phyloP scores from a whole-genome alignment of 2,888 invertebrate species.

The Agrilus cyanescens region DNA sequence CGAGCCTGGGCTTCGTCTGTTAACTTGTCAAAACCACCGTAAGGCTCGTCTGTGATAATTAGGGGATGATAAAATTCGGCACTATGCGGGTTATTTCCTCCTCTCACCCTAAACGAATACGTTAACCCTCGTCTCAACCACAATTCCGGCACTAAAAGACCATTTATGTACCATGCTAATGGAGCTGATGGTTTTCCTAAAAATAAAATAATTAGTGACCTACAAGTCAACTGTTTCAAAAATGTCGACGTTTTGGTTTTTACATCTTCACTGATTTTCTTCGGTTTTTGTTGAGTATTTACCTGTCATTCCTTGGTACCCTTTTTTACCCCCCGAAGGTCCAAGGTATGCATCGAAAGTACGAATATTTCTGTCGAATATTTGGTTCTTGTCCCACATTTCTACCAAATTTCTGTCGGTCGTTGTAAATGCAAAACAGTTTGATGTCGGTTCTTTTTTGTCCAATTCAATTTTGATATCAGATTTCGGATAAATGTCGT shows the following conservation, averaged over 20 bases:
- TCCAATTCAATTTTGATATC: conserved; percentile 57
- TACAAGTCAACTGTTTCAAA: background rate
- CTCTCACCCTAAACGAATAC: conserved; percentile 69
- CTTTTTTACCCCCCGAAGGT: conserved; percentile 69
- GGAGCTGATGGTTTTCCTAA: conserved; percentile 55
- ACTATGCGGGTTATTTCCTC: conserved; percentile 83
- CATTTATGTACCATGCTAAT: conserved; percentile 88
- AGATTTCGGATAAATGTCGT: conserved; percentile 64
- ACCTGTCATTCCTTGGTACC: conserved; percentile 64
- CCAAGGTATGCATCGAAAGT: conserved; percentile 74
- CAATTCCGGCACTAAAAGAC: conserved; percentile 74
- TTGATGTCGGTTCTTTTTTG: conserved; percentile 50
- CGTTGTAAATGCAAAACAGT: conserved; percentile 63
- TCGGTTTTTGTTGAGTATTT: conserved; percentile 13
- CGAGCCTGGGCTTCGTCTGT: conserved; percentile 58
- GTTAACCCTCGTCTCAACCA: conserved; percentile 75
- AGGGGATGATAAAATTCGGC: conserved; percentile 79
- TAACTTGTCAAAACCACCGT: conserved; percentile 69
- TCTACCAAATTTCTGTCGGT: conserved; percentile 28
- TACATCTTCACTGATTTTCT: too few relatives aligned
- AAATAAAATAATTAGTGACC: conserved; percentile 5
- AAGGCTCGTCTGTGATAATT: conserved; percentile 74
- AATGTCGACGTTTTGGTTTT: too few relatives aligned
- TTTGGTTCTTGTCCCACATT: conserved; percentile 51
- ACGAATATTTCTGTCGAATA: conserved; percentile 57